These are phyloP conservation scores for Laspeyria flexula DNA, from an alignment of 2,888 invertebrate genomes.

Conservation along the genomic window DNA sequence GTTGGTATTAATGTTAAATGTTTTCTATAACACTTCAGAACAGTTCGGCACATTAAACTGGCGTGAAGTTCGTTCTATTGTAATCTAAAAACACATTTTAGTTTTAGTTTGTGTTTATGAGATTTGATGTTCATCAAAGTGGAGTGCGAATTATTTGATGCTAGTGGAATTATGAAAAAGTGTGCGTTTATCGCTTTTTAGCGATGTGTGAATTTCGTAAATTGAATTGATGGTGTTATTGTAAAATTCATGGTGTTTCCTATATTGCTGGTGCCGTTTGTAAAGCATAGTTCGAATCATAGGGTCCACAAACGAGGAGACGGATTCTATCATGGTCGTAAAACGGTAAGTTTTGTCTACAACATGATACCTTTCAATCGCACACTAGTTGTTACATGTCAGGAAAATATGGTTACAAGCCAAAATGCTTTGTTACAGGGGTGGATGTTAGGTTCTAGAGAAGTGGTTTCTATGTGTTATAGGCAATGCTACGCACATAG, in stretches of 20 bases:
- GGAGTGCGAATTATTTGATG: constrained; percentile 73
- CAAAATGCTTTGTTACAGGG: constrained; percentile 44
- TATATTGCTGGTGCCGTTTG: constrained; percentile 75
- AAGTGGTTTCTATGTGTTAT: constrained; percentile 23
- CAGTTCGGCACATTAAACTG: constrained; percentile 20
- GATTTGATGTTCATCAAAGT: constrained; percentile 72
- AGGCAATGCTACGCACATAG: constrained; percentile 19
- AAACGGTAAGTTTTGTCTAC: constrained; percentile 77
- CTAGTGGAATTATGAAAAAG: constrained; percentile 75
- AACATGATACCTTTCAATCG: constrained; percentile 41
- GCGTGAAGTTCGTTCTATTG: constrained; percentile 46
- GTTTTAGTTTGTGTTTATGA: constrained; percentile 73
- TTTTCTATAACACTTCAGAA: constrained; percentile 31
- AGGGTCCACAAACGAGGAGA: constrained; percentile 85
- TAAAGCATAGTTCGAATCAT: constrained; percentile 82
- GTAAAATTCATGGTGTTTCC: constrained; percentile 83
- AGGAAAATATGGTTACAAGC: neutral
- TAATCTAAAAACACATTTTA: constrained; percentile 59
- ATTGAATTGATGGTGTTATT: constrained; percentile 80
- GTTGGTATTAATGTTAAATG: constrained; percentile 38
- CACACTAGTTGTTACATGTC: constrained; percentile 1
- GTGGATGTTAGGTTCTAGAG: constrained; percentile 25
- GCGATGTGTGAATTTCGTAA: constrained; percentile 80
- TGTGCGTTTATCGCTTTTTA: constrained; percentile 80
- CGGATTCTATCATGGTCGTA: constrained; percentile 87